These are phyloP conservation scores for Otocyon megalotis DNA, from an alignment of 2,113 vertebrate species.

Conservation along the genomic window DNA sequence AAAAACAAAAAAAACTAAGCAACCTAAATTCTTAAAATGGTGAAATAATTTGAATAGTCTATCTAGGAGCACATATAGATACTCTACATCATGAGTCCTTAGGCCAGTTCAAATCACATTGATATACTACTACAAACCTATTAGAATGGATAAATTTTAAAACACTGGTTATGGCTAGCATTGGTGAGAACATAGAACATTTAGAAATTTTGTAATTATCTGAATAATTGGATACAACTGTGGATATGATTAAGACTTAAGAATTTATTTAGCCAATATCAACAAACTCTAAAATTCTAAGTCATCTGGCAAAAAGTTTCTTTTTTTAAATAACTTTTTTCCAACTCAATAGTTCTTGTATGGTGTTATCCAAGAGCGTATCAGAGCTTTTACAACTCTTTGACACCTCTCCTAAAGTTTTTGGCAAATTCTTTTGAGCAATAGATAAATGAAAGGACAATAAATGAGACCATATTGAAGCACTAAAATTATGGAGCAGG, in stretches of 20 bases:
- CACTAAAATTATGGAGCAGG: neutral
- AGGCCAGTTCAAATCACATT: neutral
- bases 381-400: neutral
- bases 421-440: conserved; percentile 46
- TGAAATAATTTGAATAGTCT: neutral
- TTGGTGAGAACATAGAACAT: neutral
- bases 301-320: neutral
- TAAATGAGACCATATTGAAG: neutral
- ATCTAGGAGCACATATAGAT: neutral
- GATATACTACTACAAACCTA: neutral
- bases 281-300: neutral
- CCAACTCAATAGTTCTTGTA: neutral
- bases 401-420: neutral
- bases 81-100: neutral
- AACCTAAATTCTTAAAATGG: neutral
- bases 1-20: neutral
- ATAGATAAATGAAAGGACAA: neutral
- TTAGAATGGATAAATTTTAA: neutral
- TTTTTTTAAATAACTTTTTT: neutral
- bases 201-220: neutral
- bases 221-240: neutral
- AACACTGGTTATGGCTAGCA: neutral
- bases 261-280: neutral
- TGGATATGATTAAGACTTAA: neutral
- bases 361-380: neutral